Evolutionary conservation across 2,888 invertebrate species (phyloP), one percentile per base, ranked within the genome.

Genomic region (Aphodius granarius): DNA sequence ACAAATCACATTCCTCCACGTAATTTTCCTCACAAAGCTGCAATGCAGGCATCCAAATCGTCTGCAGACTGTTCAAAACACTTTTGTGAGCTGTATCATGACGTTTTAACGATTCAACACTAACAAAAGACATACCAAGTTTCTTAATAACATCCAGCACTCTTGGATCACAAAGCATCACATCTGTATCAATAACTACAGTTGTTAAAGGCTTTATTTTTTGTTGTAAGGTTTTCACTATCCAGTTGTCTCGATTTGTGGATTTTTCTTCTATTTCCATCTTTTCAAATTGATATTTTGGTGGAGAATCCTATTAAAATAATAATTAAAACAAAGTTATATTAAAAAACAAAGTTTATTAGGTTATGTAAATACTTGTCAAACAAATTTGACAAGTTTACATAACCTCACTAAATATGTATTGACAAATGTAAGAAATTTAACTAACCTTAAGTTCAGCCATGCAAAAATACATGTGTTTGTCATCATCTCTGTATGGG

Each of bases 1-100:
- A 43, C 43, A 13, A 43, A 43, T 43, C 43, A 43, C 13, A 13
- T 43, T 43, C 43, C 43, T 43, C 43, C 13, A 13, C 13, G 13
- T 43, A 43, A 13, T 43, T 13, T 43, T 43, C 43, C 77, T 89
- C 88, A 82, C 93, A 92, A 20, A 92, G 85, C 15, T 89, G 84
- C n/a, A 91, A 84, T 5, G 91, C 91, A 63, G 90, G 89, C n/a
- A 89, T 89, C 93, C 93, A 93, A 79, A 93, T 90, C 0, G 91
- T 90, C 79, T 90, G 90, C 84, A 85, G 84, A 84, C 89, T 89
- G 87, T 85, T 9, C 78, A 81, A 73, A 43, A 80, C 75, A 15
- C 63, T 77, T 70, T 80, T 77, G 19, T 79, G 73, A 63, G 77
- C 75, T 6, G 77, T 78, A 72, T 83, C 80, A 73, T 84, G 84